Conservation (phyloP, 2,113 vertebrate genomes). For the Serranochromis macrocephalus region DNA sequence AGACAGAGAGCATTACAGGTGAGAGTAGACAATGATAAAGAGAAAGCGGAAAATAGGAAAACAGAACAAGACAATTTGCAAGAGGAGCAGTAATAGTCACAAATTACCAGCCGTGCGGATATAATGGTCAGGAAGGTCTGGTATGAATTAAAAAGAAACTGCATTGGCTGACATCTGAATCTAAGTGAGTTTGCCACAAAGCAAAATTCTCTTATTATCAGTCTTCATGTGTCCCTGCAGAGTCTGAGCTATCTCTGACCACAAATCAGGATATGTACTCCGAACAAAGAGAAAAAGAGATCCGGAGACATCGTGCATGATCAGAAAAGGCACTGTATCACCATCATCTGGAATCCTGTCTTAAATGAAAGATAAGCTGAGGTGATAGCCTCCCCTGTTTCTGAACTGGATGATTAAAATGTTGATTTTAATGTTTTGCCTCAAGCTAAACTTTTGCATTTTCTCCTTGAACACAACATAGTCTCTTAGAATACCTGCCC, state of each 20-base stretch:
- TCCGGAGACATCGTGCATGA: constrained; percentile 9
- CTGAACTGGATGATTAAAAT: constrained; percentile 44
- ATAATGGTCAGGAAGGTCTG: constrained; percentile 4
- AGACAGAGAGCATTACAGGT: background rate
- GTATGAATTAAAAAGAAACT: constrained; percentile 12
- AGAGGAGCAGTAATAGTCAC: background rate
- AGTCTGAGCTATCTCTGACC: constrained; percentile 21
- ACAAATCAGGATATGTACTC: constrained; percentile 1
- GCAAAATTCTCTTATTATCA: background rate
- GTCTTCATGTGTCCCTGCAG: constrained; percentile 1
- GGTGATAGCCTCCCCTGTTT: constrained; percentile 33
- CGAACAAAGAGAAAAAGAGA: background rate
- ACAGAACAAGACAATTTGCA: constrained; percentile 16
- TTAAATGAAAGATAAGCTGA: constrained; percentile 50
- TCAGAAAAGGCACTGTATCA: constrained; percentile 27
- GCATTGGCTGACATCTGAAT: background rate
- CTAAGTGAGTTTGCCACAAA: background rate
- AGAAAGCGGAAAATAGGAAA: background rate
- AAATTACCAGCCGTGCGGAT: constrained; percentile 1
- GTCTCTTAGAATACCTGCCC: background rate
- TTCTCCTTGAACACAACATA: background rate
- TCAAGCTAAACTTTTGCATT: constrained; percentile 44
- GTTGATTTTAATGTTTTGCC: constrained; percentile 37
- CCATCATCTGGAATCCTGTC: constrained; percentile 44
- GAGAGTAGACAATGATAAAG: constrained; percentile 4